phyloP scores from a whole-genome alignment of 2,113 vertebrate genomes.

The Cynocephalus volans region DNA sequence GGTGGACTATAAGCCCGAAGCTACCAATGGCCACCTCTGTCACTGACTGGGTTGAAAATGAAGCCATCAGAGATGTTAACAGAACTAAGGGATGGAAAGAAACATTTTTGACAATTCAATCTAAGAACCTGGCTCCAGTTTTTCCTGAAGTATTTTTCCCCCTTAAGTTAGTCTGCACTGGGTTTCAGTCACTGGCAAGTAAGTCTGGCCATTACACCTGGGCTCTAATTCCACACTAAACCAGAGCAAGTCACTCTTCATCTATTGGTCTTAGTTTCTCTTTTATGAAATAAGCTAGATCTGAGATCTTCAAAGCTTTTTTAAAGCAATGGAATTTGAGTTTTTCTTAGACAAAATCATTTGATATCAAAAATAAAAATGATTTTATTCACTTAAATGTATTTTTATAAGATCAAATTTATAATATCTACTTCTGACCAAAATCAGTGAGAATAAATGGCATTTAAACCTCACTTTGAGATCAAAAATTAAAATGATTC shows the following conservation, averaged over 20 bases:
- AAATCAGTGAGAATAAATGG: slow-evolving; percentile 32
- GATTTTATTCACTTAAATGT: slow-evolving; percentile 20
- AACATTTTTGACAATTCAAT: not conserved
- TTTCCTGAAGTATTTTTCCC: not conserved
- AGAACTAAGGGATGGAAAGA: slow-evolving; percentile 32
- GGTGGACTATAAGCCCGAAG: slow-evolving; percentile 10
- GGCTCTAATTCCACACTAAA: slow-evolving; percentile 28
- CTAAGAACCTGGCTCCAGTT: slow-evolving; percentile 57
- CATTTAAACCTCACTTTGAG: slow-evolving; percentile 57
- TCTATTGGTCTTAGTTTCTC: slow-evolving; percentile 28
- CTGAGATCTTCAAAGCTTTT: slow-evolving; percentile 22
- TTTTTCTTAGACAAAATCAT: slow-evolving; percentile 12
- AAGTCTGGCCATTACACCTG: not conserved
- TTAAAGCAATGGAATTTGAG: not conserved
- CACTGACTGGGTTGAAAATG: slow-evolving; percentile 11
- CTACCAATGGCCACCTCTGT: not conserved
- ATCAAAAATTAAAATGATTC: slow-evolving; percentile 28
- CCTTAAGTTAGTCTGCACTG: slow-evolving; percentile 9
- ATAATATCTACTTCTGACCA: slow-evolving; percentile 51
- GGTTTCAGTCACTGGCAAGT: slow-evolving; percentile 9
- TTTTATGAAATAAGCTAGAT: slow-evolving; percentile 40
- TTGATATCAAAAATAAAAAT: slow-evolving; percentile 59
- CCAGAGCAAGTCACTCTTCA: not conserved
- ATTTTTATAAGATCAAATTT: slow-evolving; percentile 59
- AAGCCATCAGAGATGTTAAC: not conserved